Conservation (phyloP, 1,140 invertebrate genomes). For the Doryteuthis pealeii region DNA sequence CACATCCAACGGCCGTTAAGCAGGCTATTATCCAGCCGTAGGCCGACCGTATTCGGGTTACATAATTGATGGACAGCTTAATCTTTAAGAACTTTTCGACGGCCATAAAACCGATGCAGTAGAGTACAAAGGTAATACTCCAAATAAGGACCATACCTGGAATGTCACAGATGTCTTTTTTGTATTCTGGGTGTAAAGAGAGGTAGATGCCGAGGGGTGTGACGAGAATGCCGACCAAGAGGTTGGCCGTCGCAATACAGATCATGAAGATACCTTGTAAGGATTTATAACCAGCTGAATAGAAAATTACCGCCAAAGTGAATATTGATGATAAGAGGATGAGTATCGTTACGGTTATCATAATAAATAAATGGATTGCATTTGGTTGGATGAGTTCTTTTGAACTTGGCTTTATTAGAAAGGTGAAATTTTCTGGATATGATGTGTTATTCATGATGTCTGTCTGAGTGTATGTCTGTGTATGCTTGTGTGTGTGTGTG, state of each 20-base stretch:
- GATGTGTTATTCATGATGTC: neutral
- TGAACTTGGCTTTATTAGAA: neutral
- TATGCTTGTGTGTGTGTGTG: neutral
- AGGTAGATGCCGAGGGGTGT: neutral
- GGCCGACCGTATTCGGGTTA: neutral
- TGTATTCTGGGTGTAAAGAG: neutral
- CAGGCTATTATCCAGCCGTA: neutral
- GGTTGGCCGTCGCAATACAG: constrained; percentile 2
- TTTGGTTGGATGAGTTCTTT: neutral
- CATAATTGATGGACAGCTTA: neutral
- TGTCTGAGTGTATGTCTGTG: neutral
- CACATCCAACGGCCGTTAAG: neutral
- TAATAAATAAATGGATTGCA: neutral
- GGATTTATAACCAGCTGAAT: neutral
- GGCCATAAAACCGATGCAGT: constrained; percentile 9
- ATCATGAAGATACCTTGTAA: constrained; percentile 8
- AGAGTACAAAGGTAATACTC: neutral
- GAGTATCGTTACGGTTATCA: neutral
- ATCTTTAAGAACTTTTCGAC: constrained; percentile 3
- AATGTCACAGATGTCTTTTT: neutral
- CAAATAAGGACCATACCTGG: neutral
- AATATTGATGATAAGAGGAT: neutral
- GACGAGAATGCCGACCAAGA: neutral
- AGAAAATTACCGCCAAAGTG: constrained; percentile 1
- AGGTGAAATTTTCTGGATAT: too few species aligned